phyloP scores from a whole-genome alignment of 2,888 invertebrate genomes.

The Cantharis nigra region DNA sequence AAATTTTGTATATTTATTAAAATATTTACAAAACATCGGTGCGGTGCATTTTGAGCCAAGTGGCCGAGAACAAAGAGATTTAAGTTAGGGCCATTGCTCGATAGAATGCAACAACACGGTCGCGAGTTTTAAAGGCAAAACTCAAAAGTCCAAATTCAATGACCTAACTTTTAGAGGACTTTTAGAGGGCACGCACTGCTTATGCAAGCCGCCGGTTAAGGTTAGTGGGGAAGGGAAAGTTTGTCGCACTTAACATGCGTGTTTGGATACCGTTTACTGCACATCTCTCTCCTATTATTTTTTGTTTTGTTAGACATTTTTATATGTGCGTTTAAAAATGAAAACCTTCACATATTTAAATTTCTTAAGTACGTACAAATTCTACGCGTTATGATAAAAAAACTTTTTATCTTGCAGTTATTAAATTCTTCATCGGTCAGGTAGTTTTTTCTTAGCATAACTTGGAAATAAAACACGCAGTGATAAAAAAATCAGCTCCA shows the following conservation, averaged over 20 bases:
- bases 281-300: not conserved
- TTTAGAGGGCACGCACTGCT: constrained; percentile 56
- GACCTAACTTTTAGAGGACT: constrained; percentile 57
- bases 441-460: not conserved
- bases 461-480: not conserved
- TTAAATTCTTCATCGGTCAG: not conserved
- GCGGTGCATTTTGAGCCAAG: not conserved
- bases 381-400: not conserved
- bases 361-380: not conserved
- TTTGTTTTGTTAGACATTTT: not conserved
- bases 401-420: not conserved
- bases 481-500: not conserved
- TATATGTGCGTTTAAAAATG: not conserved
- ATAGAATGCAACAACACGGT: constrained; percentile 48
- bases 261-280: constrained; percentile 2
- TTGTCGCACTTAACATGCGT: constrained; percentile 3
- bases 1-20: not conserved
- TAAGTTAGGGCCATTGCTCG: constrained; percentile 45
- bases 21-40: not conserved
- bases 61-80: not conserved
- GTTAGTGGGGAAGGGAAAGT: constrained; percentile 3
- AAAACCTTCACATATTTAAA: not conserved
- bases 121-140: constrained; percentile 51
- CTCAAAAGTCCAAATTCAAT: constrained; percentile 56
- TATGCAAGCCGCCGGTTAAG: constrained; percentile 38